Conservation (phyloP, 2,113 vertebrate species). For the Sitta europaea region DNA sequence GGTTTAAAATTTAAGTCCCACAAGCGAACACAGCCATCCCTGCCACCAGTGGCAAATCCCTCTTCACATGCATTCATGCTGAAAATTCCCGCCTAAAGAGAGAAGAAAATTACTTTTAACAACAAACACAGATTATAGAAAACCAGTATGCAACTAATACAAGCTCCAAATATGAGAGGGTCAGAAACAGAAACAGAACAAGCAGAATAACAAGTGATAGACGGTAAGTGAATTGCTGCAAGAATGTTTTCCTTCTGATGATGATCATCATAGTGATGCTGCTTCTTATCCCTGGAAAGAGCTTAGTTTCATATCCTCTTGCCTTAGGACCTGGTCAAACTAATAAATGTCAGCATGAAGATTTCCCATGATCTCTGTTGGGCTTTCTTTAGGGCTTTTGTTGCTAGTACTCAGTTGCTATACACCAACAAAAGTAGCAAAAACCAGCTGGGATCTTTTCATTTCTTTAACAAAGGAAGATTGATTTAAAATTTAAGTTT, state of each 20-base stretch:
- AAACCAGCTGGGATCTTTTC: background rate
- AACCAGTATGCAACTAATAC: background rate
- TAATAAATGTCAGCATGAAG: background rate
- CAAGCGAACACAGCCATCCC: slow-evolving; percentile 94
- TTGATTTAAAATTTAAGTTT: background rate
- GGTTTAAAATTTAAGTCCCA: slow-evolving; percentile 99
- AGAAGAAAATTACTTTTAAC: slow-evolving; percentile 28
- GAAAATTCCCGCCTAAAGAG: slow-evolving; percentile 95
- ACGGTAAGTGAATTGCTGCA: background rate
- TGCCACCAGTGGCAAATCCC: slow-evolving; percentile 95
- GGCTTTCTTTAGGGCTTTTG: background rate
- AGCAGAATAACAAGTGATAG: background rate
- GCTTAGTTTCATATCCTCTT: background rate
- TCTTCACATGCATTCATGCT: slow-evolving; percentile 99
- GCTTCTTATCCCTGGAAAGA: background rate
- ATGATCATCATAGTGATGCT: background rate
- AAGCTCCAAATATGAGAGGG: background rate
- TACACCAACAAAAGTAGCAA: background rate
- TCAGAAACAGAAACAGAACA: background rate
- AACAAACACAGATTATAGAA: background rate
- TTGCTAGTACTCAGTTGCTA: background rate
- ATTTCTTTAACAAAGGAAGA: background rate
- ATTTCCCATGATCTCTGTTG: background rate
- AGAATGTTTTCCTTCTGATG: background rate
- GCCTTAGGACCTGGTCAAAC: background rate